Conservation (phyloP, 2,888 invertebrate genomes). For the Limulus polyphemus region DNA sequence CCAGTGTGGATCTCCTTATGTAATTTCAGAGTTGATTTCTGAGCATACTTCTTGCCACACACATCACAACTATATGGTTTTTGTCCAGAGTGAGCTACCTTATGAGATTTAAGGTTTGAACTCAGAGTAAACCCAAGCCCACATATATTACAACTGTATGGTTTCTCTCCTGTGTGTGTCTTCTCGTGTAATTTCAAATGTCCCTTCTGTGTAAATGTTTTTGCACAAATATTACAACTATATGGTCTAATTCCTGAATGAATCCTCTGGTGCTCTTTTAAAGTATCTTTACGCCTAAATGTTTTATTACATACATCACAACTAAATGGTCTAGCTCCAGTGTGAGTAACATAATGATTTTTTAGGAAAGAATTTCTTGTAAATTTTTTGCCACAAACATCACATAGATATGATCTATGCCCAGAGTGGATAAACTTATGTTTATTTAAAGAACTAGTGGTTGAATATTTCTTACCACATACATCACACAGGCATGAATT, state of each 20-base stretch:
- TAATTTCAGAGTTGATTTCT: too few relatives aligned
- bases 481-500: constrained; percentile 4
- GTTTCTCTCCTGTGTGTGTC: too few relatives aligned
- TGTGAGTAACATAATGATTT: constrained; percentile 5
- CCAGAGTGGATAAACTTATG: constrained; percentile 4
- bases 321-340: neutral
- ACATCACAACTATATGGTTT: too few relatives aligned
- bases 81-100: too few relatives aligned
- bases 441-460: neutral
- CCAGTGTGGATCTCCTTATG: too few relatives aligned
- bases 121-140: too few relatives aligned
- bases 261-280: constrained; percentile 5
- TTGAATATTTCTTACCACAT: constrained; percentile 5
- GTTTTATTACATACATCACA: constrained; percentile 10
- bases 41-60: too few relatives aligned
- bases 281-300: constrained; percentile 5
- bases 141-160: too few relatives aligned
- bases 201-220: constrained; percentile 2
- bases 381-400: constrained; percentile 8
- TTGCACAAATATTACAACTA: constrained; percentile 6
- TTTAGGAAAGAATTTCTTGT: neutral
- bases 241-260: constrained; percentile 4
- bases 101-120: too few relatives aligned
- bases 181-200: neutral
- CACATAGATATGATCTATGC: constrained; percentile 6